Base-by-base conservation (phyloP, 1,140 invertebrate genomes). In the Drosophila nigrodunni region DNA sequence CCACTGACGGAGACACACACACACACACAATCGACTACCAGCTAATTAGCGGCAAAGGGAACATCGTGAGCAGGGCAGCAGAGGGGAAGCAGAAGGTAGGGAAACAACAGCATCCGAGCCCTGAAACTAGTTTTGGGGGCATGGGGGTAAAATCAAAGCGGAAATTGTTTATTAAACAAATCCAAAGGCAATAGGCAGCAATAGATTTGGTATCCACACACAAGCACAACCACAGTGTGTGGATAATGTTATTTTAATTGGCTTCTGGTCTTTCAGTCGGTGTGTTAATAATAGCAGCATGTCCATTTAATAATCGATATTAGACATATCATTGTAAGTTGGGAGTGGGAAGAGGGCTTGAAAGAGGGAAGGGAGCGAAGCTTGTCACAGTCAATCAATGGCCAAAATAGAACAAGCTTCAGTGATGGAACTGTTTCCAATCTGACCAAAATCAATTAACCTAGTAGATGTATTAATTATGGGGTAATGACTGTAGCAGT, bases 91-190 rank as follows among this genome's bases (percentile, higher is more conserved):
- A 34, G 39, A 30, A 58, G 35, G 49, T 9, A 47, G 34, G 11
- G 9, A n/a, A 43, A 3, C 41, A 41, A 41, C 55, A 58, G 37
- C 39, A 61, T 52, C 59, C 60, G 58, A 62, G 43, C 46, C 72
- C 64, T 74, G 61, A 39, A 9, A 43, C 30, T 39, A 25, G 18
- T 21, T 47, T 25, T 55, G 9, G 25, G 25, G 10, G 10, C 34
- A 52, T 58, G 61, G 61, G 57, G 41, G 15, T 18, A 37, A 85
- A 86, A 87, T 82, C 82, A 76, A 78, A 82, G 57, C 82, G 82
- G 82, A 86, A 86, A 86, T 86, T 78, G 82, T 87, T 86, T 87
- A 86, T 86, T 86, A 87, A 87, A 82, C 82, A 82, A 78, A 82
- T 87, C 75, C 72, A 69, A 62, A 71, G 73, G 44, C 49, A 55